A percentile compares a stretch with the other conserved stretches of the same genome.
Conservation (phyloP, 2,888 invertebrate species). For the Thymelicus lineola region DNA sequence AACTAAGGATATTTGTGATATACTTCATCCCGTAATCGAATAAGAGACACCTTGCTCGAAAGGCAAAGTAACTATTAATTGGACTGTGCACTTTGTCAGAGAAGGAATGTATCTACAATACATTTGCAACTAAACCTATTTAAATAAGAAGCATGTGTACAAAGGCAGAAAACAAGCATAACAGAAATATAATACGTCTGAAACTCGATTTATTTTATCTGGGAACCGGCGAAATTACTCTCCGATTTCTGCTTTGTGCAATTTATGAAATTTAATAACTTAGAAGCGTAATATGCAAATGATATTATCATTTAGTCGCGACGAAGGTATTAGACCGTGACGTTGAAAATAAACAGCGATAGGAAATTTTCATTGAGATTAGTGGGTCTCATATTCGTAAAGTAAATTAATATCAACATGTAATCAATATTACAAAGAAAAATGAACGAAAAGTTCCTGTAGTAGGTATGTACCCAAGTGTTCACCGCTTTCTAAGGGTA, state of each 20-base stretch:
- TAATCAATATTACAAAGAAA: too few species aligned
- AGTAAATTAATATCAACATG: too few species aligned
- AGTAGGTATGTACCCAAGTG: too few species aligned
- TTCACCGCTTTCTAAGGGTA: too few species aligned
- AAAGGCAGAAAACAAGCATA: not conserved
- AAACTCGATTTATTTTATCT: not conserved
- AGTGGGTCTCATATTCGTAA: not conserved
- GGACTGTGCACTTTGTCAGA: too few species aligned
- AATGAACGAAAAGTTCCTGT: too few species aligned
- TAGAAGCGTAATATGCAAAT: conserved; percentile 11
- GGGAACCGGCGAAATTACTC: not conserved
- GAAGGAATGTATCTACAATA: not conserved
- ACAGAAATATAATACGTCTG: not conserved
- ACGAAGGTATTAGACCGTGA: conserved; percentile 2
- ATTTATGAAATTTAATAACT: conserved; percentile 5
- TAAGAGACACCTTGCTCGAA: too few species aligned
- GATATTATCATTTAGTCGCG: conserved; percentile 5
- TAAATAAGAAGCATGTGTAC: not conserved
- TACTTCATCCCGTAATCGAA: too few species aligned
- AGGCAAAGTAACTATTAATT: too few species aligned
- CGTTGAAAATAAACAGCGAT: not conserved
- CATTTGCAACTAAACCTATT: not conserved
- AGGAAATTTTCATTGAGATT: not conserved
- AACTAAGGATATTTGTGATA: too few species aligned
- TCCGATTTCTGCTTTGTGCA: conserved; percentile 5